Evolutionary conservation across 2,113 vertebrate species (phyloP).

Genomic region (Ptyas mucosa): DNA sequence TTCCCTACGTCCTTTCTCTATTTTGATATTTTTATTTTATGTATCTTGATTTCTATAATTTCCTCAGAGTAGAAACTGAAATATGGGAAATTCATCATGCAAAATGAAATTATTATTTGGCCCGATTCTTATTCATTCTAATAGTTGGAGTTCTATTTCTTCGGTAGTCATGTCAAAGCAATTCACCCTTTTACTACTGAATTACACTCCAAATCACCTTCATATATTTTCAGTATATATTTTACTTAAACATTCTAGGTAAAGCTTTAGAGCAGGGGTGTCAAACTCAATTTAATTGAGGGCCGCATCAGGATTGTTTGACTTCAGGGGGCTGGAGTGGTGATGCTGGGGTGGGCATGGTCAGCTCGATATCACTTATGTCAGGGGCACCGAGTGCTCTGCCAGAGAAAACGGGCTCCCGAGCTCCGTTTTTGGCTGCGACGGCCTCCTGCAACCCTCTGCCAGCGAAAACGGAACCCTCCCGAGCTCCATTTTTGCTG

Average conservation of each 20-base stretch:
- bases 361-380: too few relatives aligned
- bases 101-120: conserved; percentile 46
- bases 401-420: too few relatives aligned
- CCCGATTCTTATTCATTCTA: conserved; percentile 33
- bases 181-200: conserved; percentile 38
- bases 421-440: too few relatives aligned
- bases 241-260: conserved; percentile 27
- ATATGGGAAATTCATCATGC: conserved; percentile 37
- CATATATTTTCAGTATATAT: conserved; percentile 1
- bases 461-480: too few relatives aligned
- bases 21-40: conserved; percentile 65
- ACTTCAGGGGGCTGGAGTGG: too few relatives aligned
- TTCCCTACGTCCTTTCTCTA: conserved; percentile 22
- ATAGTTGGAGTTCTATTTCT: conserved; percentile 18
- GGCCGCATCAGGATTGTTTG: too few relatives aligned
- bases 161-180: conserved; percentile 32
- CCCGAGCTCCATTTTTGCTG: too few relatives aligned
- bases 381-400: too few relatives aligned
- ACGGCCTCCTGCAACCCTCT: too few relatives aligned
- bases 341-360: too few relatives aligned
- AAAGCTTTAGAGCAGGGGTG: background rate
- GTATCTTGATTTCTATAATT: conserved; percentile 56
- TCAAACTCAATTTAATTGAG: too few relatives aligned
- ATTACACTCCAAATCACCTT: conserved; percentile 19
- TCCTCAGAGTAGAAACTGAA: conserved; percentile 57